Evolutionary conservation across 2,888 invertebrate species (phyloP).

Genomic region (Acanthosepion lycidas): DNA sequence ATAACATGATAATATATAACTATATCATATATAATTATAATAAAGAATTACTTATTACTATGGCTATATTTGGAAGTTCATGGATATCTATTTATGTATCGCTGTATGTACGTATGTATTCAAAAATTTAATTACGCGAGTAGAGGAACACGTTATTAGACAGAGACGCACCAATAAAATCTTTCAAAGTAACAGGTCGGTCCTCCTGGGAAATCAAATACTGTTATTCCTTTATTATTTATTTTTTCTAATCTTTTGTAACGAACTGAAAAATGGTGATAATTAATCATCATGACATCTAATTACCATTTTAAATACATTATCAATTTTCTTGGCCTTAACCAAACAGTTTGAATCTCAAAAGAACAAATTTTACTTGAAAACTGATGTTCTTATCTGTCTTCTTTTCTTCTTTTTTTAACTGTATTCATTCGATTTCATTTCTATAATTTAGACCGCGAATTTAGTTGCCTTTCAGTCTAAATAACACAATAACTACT

Average conservation of each 20-base stretch:
- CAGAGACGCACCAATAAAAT: not conserved
- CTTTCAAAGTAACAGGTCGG: not conserved
- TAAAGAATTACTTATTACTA: not conserved
- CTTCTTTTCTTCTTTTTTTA: not conserved
- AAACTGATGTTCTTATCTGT: not conserved
- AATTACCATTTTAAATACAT: conserved; percentile 33
- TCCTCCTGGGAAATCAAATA: not conserved
- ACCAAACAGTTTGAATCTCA: not conserved
- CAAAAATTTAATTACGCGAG: conserved; percentile 15
- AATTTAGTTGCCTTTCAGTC: too few species aligned
- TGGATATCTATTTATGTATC: not conserved
- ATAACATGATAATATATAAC: not conserved
- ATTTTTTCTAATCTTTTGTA: not conserved
- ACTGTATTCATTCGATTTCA: too few species aligned
- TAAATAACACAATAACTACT: too few species aligned
- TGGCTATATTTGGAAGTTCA: not conserved
- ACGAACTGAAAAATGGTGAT: not conserved
- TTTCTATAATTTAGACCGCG: too few species aligned
- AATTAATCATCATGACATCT: conserved; percentile 10
- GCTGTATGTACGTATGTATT: not conserved
- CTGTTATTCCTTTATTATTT: not conserved
- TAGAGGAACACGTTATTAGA: not conserved
- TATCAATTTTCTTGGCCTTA: not conserved
- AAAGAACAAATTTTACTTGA: not conserved
- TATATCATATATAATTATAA: not conserved